Base-by-base conservation (phyloP, 2,888 invertebrate species). In the Malachius bipustulatus region DNA sequence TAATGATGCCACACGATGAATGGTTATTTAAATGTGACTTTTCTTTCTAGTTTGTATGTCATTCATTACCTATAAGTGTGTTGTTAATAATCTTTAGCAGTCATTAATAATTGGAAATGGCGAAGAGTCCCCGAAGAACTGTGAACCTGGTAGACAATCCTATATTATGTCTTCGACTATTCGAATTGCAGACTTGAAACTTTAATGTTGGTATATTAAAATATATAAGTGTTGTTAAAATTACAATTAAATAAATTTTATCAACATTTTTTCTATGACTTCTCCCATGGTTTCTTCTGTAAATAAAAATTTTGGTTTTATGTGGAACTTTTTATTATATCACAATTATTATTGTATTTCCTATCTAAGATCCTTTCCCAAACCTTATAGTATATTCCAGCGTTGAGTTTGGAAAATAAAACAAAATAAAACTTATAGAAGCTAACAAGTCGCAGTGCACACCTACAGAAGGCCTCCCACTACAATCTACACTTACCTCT, bases 91-190 rank as follows among this genome's bases (percentile, higher is more conserved):
- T 27, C 31, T 31, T 31, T 6, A 14, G 31, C 14, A 14, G 31
- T 31, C 14, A 15, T 13, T 31, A 31, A 8, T 19, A n/a, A 8
- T 19, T n/a, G n/a, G n/a, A 19, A 19, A 6, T 19, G n/a, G 6
- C 24, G 24, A 19, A 19, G 6, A n/a, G 6, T 19, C 24, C 24
- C 24, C 24, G 6, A 19, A 19, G 24, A 19, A 19, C 6, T 13
- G 14, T 31, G 14, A 40, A 41, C 40, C 41, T 45, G 37, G 51
- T 52, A 54, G 52, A 54, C 54, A 54, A 54, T 52, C 54, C 49
- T n/a, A n/a, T n/a, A n/a, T n/a, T n/a, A n/a, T n/a, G n/a, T n/a
- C n/a, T n/a, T n/a, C 45, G 34, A 46, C 46, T 48, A 44, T 47
- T 30, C 26, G 3, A 36, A 44, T 35, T 38, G 24, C 35, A 44